Base-by-base conservation (phyloP, 2,888 invertebrate species). In the Apotomis capreana region DNA sequence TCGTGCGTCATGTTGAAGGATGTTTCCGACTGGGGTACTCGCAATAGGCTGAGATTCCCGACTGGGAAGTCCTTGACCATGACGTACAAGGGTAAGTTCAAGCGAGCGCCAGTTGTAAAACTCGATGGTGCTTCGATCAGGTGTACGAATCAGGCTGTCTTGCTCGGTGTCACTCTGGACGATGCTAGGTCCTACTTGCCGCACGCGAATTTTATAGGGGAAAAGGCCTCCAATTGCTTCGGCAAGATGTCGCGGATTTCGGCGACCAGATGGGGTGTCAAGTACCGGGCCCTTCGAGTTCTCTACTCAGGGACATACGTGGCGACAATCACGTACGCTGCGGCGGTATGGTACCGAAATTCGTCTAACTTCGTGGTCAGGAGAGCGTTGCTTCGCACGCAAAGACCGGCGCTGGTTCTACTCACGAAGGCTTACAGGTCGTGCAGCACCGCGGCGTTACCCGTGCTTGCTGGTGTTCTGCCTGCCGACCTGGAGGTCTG, bases 341-440 rank as follows among this genome's bases (percentile, higher is more conserved):
- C 77, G 5, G 76, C 69, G 15, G 63, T 72, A 4, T 77, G 76
- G 77, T 73, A 68, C 60, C 36, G 52, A 3, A 72, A 75, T 12
- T 68, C 59, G 5, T 46, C 65, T 4, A 5, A 64, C 1, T 65
- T 65, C 55, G 73, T 73, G 9, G 77, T 79, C 5, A 13, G 73
- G 10, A 64, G 77, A 9, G 70, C 74, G 6, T 55, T 80, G 5
- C 54, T 79, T 12, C 69, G 78, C 0, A 71, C 75, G 0, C 80
- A 80, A 60, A 49, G 78, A 3, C 61, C 70, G 26, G 74, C 77
- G 6, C 60, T 78, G 0, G 63, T 76, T 0, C 59, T 79, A 0
- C 64, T 80, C 6, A 79, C 79, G 15, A 80, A 83, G 71, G 81
- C 81, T 0, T 82, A 80, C 74, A 69, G 79, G 9, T 71, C 80